These are phyloP conservation scores for Quadroppia sp. DNA, from an alignment of 2,888 invertebrate species.

Conservation along the genomic window DNA sequence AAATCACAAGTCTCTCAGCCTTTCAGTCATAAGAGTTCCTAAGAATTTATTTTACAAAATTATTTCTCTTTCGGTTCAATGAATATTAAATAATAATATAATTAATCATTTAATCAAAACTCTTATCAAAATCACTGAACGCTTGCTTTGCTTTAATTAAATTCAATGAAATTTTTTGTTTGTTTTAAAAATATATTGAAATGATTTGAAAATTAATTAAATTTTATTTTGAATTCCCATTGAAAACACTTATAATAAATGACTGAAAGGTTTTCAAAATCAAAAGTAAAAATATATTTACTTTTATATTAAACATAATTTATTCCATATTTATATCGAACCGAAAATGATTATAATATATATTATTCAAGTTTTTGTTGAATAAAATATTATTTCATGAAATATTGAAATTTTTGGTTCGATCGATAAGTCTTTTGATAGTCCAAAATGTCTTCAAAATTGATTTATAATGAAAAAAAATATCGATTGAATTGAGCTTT, in stretches of 20 bases:
- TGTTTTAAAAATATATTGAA: too few relatives aligned
- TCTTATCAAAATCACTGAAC: not conserved
- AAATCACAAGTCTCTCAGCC: not conserved
- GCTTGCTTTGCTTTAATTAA: not conserved
- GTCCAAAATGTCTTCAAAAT: not conserved
- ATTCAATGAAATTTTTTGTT: too few relatives aligned
- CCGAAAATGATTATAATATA: not conserved
- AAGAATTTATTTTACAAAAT: not conserved
- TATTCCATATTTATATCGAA: not conserved
- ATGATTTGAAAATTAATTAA: too few relatives aligned
- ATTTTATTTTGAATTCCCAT: too few relatives aligned
- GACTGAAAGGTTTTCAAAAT: conserved; percentile 3
- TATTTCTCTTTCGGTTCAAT: too few relatives aligned
- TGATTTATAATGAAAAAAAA: not conserved
- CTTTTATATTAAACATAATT: not conserved
- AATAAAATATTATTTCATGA: not conserved
- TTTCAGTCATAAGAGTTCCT: conserved; percentile 5
- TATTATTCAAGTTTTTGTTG: not conserved
- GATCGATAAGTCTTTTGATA: not conserved
- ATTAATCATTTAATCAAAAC: too few relatives aligned
- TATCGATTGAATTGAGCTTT: not conserved
- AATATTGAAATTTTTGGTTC: not conserved
- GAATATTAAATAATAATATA: too few relatives aligned
- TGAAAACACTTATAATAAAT: not conserved
- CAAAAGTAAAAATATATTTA: not conserved